Percentiles rank a stretch among this genome's conserved stretches.
Conservation (phyloP, 2,888 invertebrate species). For the Caenorhabditis sp. region DNA sequence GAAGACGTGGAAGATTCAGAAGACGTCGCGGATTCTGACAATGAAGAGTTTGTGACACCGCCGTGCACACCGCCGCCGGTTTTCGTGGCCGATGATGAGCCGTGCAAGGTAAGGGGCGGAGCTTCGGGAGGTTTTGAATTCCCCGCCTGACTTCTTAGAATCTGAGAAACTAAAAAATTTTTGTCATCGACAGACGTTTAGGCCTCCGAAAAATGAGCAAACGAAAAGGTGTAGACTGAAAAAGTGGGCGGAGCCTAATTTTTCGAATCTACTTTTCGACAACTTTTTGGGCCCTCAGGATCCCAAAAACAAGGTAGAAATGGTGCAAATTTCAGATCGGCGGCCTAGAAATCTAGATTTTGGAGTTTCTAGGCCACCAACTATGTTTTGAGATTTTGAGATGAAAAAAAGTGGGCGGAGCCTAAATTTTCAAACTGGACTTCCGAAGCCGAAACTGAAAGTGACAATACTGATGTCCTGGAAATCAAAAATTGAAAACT, state of each 20-base stretch:
- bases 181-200: too few relatives aligned
- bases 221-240: background rate
- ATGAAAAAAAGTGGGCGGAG: background rate
- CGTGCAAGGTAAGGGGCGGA: conserved; percentile 59
- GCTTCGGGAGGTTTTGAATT: too few relatives aligned
- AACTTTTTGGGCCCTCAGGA: too few relatives aligned
- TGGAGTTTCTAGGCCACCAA: too few relatives aligned
- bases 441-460: too few relatives aligned
- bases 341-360: too few relatives aligned
- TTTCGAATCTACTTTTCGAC: background rate
- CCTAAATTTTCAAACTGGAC: background rate
- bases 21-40: conserved; percentile 26
- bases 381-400: too few relatives aligned
- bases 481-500: background rate
- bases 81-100: conserved; percentile 60
- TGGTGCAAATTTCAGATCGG: too few relatives aligned
- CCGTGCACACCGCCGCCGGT: conserved; percentile 64
- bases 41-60: conserved; percentile 59
- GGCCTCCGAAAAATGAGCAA: too few relatives aligned
- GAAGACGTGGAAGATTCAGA: background rate
- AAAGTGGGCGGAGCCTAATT: conserved; percentile 2
- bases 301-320: too few relatives aligned
- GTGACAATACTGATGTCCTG: background rate
- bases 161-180: too few relatives aligned
- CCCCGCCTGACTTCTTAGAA: too few relatives aligned